phyloP scores from a whole-genome alignment of 2,888 invertebrate genomes.

The Lomographa bimaculata region DNA sequence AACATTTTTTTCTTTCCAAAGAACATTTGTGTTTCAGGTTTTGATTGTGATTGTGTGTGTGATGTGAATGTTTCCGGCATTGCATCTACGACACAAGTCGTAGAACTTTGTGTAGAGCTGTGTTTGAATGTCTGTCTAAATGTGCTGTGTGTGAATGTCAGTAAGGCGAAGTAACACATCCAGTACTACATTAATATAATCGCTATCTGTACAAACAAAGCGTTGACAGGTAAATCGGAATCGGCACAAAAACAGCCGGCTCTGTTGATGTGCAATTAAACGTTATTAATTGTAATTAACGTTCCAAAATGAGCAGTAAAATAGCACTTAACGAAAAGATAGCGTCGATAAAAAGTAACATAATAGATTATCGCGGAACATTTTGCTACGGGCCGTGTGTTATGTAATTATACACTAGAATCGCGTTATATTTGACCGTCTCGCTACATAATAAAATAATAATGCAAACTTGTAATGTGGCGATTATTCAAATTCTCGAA shows the following conservation, averaged over 20 bases:
- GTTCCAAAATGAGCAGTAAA: slow-evolving; percentile 39
- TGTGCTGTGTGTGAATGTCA: too few species aligned
- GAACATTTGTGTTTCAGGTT: too few species aligned
- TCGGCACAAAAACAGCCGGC: slow-evolving; percentile 12
- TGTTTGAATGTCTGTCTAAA: too few species aligned
- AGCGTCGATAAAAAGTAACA: slow-evolving; percentile 45
- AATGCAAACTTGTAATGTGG: slow-evolving; percentile 63
- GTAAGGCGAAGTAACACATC: too few species aligned
- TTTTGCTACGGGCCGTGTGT: slow-evolving; percentile 37
- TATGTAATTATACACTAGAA: slow-evolving; percentile 55
- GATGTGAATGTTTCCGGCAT: too few species aligned
- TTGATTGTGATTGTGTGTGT: too few species aligned
- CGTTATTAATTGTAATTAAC: slow-evolving; percentile 34
- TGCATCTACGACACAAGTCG: too few species aligned
- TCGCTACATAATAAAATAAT: slow-evolving; percentile 51
- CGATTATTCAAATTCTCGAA: slow-evolving; percentile 77
- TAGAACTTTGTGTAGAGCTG: too few species aligned
- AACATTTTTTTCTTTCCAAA: too few species aligned
- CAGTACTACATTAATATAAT: too few species aligned
- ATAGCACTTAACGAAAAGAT: slow-evolving; percentile 43
- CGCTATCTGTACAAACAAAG: slow-evolving; percentile 25
- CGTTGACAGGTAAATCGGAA: slow-evolving; percentile 29
- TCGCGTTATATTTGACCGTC: slow-evolving; percentile 54
- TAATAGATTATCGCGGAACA: slow-evolving; percentile 49
- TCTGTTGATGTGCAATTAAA: slow-evolving; percentile 24